A percentile compares a stretch with the other conserved stretches of the same genome.
These are phyloP conservation scores for rabbit (Oryctolagus cuniculus) DNA, from an alignment of 2,113 vertebrate genomes.

Conservation along the genomic window DNA sequence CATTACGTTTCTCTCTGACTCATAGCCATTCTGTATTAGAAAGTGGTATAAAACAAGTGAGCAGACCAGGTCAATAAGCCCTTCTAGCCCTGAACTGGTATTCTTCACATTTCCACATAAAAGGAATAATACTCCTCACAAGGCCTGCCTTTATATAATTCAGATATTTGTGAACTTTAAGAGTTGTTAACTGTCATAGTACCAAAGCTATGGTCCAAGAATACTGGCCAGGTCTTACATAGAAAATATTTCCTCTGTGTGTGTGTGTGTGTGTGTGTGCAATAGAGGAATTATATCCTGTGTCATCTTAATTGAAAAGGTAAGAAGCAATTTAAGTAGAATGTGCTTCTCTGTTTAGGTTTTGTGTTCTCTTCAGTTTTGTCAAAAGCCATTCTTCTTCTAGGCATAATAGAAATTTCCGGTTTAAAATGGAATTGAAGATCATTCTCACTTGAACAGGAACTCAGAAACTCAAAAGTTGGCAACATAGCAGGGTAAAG, in stretches of 20 bases:
- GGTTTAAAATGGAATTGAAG: conserved; percentile 60
- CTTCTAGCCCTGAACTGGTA: conserved; percentile 35
- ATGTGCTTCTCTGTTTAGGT: conserved; percentile 44
- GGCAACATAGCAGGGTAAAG: background rate
- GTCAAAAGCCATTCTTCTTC: conserved; percentile 45
- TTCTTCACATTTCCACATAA: conserved; percentile 54
- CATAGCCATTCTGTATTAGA: background rate
- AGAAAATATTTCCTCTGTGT: background rate
- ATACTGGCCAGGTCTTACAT: background rate
- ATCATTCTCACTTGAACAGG: conserved; percentile 49
- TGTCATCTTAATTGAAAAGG: conserved; percentile 55
- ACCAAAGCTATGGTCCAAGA: conserved; percentile 10
- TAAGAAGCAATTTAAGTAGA: conserved; percentile 27
- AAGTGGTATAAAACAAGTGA: conserved; percentile 43
- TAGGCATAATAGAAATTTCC: conserved; percentile 23
- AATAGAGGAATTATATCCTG: conserved; percentile 1
- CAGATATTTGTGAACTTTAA: background rate
- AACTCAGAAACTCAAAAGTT: conserved; percentile 53
- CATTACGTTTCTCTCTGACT: conserved; percentile 36
- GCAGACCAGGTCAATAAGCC: conserved; percentile 34
- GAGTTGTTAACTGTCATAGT: background rate
- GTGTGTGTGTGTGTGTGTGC: background rate
- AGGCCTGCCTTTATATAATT: background rate
- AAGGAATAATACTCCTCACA: background rate
- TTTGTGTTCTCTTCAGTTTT: conserved; percentile 45